A percentile compares a stretch with the other conserved stretches of the same genome.
These are phyloP conservation scores for Glaucopsyche alexis DNA, from an alignment of 2,888 invertebrate species.

Conservation along the genomic window DNA sequence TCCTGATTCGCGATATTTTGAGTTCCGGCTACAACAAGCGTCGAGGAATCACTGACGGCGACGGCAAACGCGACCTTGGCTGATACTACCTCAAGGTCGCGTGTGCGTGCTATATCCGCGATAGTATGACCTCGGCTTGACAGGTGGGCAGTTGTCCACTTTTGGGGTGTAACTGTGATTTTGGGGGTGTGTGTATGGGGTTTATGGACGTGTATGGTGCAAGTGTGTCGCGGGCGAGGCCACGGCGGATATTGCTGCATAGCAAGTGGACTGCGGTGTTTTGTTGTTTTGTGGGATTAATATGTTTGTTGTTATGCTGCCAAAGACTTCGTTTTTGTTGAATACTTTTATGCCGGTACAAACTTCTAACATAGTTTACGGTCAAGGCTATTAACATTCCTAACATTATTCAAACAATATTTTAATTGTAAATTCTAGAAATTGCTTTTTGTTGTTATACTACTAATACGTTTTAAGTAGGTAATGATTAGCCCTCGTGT, in stretches of 20 bases:
- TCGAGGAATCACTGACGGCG: conserved; percentile 60
- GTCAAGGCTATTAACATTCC: conserved; percentile 16
- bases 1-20: conserved; percentile 67
- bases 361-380: conserved; percentile 17
- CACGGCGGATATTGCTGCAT: conserved; percentile 74
- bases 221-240: conserved; percentile 61
- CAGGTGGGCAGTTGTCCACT: conserved; percentile 11
- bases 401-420: neutral
- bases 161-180: conserved; percentile 18
- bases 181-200: conserved; percentile 24
- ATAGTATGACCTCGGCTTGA: conserved; percentile 35
- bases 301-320: conserved; percentile 42
- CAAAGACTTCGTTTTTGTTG: conserved; percentile 25
- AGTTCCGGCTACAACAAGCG: conserved; percentile 50
- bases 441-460: neutral
- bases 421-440: conserved; percentile 11
- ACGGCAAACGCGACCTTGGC: conserved; percentile 63
- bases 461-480: no score
- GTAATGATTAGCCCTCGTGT: no score
- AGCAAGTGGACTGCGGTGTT: conserved; percentile 73
- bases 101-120: conserved; percentile 62
- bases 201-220: conserved; percentile 50
- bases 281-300: conserved; percentile 69
- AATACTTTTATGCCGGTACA: neutral
- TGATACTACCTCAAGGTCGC: conserved; percentile 70